Evolutionary conservation across 1,140 invertebrate genomes (phyloP), one percentile per base, ranked within the genome.

Genomic region (Drosophila mayri): DNA sequence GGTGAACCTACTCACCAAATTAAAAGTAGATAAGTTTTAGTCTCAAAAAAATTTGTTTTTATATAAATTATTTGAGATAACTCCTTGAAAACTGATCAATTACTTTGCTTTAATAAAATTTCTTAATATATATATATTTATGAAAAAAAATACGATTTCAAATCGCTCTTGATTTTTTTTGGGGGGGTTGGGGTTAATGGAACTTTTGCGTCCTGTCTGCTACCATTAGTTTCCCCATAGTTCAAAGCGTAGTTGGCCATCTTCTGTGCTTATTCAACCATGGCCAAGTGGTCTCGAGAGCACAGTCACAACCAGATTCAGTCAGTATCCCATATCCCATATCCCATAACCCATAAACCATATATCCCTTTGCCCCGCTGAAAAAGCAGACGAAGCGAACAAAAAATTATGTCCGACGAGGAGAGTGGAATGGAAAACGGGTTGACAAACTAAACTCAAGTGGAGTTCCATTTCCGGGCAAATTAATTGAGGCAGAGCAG

Each of bases 181-280:
- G 0, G 10, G n/a, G 20, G 46, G n/a, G 4, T 16, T 16, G 55
- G 55, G 57, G 46, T 57, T 60, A 44, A 58, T 64, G 55, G 44
- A 9, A 64, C 46, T 30, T 25, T 25, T 50, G 28, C 35, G 25
- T 37, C 41, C 52, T 58, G 72, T 72, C 76, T 68, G 79, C 61
- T 63, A 79, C 71, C 67, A 87, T 87, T 87, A 87, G 83, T 87
- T 87, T 83, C 71, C 76, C 67, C 80, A 79, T 87, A 87, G 84
- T 90, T 88, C 85, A 84, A 88, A 88, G 84, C 84, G 75, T 88
- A 90, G 84, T 90, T 88, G 77, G 84, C 85, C 85, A 90, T 80
- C 76, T 87, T 86, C 73, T 81, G 85, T 90, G 80, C 43, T 61
- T 68, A 71, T 75, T 88, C 63, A 88, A 75, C 61, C 84, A 80